A percentile compares a stretch with the other conserved stretches of the same genome.
Conservation (phyloP, 92 coral and sea anemone genomes). For the Umimayanthus chanpuru region DNA sequence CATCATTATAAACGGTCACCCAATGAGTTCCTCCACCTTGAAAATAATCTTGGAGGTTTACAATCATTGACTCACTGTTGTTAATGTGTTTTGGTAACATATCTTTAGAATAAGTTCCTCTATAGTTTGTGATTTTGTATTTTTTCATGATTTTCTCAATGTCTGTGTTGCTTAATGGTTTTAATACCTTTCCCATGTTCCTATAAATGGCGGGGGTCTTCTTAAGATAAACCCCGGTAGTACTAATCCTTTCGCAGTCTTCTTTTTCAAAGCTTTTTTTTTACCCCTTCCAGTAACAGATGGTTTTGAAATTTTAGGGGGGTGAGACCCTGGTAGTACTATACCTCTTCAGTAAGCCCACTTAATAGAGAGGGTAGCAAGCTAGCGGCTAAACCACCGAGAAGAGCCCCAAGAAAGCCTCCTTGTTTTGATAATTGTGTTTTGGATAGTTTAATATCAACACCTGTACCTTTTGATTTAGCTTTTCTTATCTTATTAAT, state of each 20-base stretch:
- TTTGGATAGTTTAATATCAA: slow-evolving; percentile 15
- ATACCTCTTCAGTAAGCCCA: too few species aligned
- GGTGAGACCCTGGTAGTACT: too few species aligned
- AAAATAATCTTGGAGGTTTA: too few species aligned
- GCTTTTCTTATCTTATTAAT: slow-evolving; percentile 13
- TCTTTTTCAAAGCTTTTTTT: neutral
- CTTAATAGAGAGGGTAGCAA: too few species aligned
- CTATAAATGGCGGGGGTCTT: slow-evolving; percentile 4
- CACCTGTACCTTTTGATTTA: slow-evolving; percentile 6
- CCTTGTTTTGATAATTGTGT: slow-evolving; percentile 13
- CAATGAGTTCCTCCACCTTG: too few species aligned
- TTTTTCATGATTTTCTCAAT: slow-evolving; percentile 26
- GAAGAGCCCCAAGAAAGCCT: slow-evolving; percentile 40
- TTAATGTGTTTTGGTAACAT: too few species aligned
- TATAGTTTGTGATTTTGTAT: too few species aligned
- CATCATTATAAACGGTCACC: too few species aligned
- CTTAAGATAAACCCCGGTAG: slow-evolving; percentile 27
- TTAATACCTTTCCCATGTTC: slow-evolving; percentile 19
- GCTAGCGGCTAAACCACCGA: slow-evolving; percentile 29
- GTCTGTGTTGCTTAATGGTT: neutral
- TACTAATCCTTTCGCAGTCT: neutral
- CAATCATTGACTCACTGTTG: too few species aligned
- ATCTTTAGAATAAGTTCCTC: too few species aligned
- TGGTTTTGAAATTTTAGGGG: neutral
- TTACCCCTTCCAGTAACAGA: neutral